Percentiles rank a stretch among this genome's conserved stretches.
Evolutionary conservation across 1,140 invertebrate species (phyloP).

Genomic region (Saccostrea cuccullata): DNA sequence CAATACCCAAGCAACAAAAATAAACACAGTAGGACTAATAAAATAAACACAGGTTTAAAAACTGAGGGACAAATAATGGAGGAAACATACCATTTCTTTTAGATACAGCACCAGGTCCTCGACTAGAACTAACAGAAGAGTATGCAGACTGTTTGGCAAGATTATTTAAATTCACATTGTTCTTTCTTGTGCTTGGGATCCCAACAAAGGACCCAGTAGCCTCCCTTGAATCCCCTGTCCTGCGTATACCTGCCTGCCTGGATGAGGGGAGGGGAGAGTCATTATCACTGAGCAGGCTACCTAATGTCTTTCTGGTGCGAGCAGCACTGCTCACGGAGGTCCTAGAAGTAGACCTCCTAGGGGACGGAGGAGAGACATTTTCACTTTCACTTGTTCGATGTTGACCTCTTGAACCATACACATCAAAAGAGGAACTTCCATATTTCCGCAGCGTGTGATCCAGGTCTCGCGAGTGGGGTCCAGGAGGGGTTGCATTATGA

Average conservation of each 20-base stretch:
- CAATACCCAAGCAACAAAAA: not conserved
- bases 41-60: not conserved
- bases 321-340: constrained; percentile 37
- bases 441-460: constrained; percentile 60
- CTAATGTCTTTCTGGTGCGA: constrained; percentile 43
- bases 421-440: constrained; percentile 52
- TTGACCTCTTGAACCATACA: not conserved
- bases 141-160: not conserved
- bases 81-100: constrained; percentile 8
- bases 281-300: constrained; percentile 39
- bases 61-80: not conserved
- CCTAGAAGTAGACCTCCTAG: not conserved
- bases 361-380: constrained; percentile 17
- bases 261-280: not conserved
- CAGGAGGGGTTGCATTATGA: constrained; percentile 19
- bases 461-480: constrained; percentile 46
- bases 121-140: not conserved
- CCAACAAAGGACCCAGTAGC: constrained; percentile 6
- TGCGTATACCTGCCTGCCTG: not conserved
- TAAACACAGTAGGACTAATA: no score
- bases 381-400: constrained; percentile 24
- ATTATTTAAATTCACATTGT: constrained; percentile 16
- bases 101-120: not conserved
- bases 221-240: not conserved
- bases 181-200: not conserved